Base-by-base conservation (phyloP, 1,140 invertebrate genomes). In the Yoshiicerus persimilis region DNA sequence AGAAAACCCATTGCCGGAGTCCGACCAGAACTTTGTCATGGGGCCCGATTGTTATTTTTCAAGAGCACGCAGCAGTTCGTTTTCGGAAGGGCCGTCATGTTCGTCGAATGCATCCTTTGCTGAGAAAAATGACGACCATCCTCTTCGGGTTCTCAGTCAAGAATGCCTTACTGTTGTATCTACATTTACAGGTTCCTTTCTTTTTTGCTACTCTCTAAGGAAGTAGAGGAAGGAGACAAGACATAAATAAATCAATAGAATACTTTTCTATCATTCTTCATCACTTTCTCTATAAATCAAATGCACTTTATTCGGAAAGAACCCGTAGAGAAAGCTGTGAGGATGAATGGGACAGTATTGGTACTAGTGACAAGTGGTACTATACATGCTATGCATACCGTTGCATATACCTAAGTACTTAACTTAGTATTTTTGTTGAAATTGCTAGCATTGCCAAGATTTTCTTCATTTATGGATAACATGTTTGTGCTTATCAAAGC, bases 151-250 rank as follows among this genome's bases (percentile, higher is more conserved):
- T 91, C 93, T 98, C 13, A 97, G 97, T 92, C 96, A 97, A 92
- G 96, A 97, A 93, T 97, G 97, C 92, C 93, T 98, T 87, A 97
- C 97, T 11, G 95, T 97, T 32, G 96, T 97, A 10, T 97, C 97
- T 25, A 96, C 96, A 16, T 97, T 97, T 91, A 96, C 96, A 89
- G 94, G 94, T 94, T 90, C 13, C 75, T 80, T 36, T 86, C 32
- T 64, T 36, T 56, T 25, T 64, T 41, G 30, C 32, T n/a, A 70
- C 25, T 27, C 34, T 75, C 20, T 56, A 56, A 56, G 47, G 47
- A 56, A 56, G 47, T n/a, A 56, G 47, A 56, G 47, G 47, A 56
- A 56, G 47, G 47, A 56, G 47, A 56, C 47, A 56, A 6, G 27
- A 13, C 11, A 62, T 41, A 47, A 8, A 32, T 80, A 80, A 84